A percentile compares a stretch with the other conserved stretches of the same genome.
These are phyloP conservation scores for Nycticorax nycticorax DNA, from an alignment of 2,113 vertebrate species.

Conservation along the genomic window DNA sequence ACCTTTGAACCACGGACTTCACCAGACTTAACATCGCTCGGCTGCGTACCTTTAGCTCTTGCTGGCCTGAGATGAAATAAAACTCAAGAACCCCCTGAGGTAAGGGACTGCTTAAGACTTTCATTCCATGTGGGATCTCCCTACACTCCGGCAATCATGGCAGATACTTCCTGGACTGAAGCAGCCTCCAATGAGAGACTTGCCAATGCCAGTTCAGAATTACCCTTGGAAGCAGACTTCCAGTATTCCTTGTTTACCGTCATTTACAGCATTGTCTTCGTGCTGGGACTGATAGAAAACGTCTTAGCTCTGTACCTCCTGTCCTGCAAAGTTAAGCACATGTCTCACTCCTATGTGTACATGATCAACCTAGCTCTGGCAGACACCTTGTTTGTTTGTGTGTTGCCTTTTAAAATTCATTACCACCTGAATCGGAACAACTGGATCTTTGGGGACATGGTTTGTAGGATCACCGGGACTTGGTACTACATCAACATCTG, in stretches of 20 bases:
- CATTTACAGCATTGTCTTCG: slow-evolving; percentile 72
- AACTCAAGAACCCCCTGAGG: not conserved
- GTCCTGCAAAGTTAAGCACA: slow-evolving; percentile 8
- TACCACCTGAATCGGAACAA: slow-evolving; percentile 77
- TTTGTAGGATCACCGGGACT: slow-evolving; percentile 71
- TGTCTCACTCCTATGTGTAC: slow-evolving; percentile 72
- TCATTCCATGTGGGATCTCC: accelerated
- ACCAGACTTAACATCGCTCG: accelerated
- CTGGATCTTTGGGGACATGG: slow-evolving; percentile 77
- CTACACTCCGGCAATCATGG: not conserved
- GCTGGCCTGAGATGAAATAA: accelerated
- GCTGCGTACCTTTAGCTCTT: not conserved
- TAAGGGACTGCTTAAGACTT: not conserved
- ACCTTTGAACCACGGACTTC: not conserved
- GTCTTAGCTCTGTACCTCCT: slow-evolving; percentile 73
- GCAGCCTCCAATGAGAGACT: not conserved
- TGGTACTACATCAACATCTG: slow-evolving; percentile 79
- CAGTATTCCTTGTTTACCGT: slow-evolving; percentile 75
- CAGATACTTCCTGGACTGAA: not conserved
- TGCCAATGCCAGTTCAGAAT: not conserved
- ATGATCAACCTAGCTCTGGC: slow-evolving; percentile 80
- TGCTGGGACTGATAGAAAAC: slow-evolving; percentile 79
- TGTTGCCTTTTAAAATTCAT: slow-evolving; percentile 81
- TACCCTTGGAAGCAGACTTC: slow-evolving; percentile 63
- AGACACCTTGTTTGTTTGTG: slow-evolving; percentile 73